Percentiles rank a stretch among this genome's conserved stretches.
phyloP scores from a whole-genome alignment of 1,140 invertebrate species.

The Drosophila auraria region DNA sequence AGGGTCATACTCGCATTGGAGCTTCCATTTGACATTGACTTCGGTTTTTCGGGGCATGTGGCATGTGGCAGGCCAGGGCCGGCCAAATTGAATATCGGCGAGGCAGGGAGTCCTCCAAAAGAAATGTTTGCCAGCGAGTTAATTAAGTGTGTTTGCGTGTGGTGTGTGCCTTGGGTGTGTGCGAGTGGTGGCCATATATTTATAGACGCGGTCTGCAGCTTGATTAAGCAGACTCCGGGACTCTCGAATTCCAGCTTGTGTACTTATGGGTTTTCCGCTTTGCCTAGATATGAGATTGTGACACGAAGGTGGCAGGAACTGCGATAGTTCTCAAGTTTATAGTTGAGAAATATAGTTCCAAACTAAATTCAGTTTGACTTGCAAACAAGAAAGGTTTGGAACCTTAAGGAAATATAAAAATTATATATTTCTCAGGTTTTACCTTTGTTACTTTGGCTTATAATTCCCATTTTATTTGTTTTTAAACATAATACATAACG shows the following conservation, averaged over 20 bases:
- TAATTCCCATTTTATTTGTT: neutral
- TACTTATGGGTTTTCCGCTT: constrained; percentile 2
- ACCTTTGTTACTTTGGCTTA: neutral
- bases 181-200: constrained; percentile 30
- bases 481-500: neutral
- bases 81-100: constrained; percentile 41
- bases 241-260: constrained; percentile 10
- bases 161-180: constrained; percentile 1
- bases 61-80: neutral
- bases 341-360: no score
- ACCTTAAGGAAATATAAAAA: no score
- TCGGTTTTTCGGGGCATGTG: constrained; percentile 12
- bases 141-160: constrained; percentile 47
- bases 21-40: constrained; percentile 50
- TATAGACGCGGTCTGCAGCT: constrained; percentile 53
- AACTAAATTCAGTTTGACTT: neutral
- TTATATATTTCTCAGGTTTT: no score
- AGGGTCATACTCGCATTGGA: constrained; percentile 23
- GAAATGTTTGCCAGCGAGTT: constrained; percentile 39
- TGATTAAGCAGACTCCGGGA: constrained; percentile 38
- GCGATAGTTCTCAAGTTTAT: neutral
- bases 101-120: neutral
- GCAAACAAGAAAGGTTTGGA: no score
- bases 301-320: neutral
- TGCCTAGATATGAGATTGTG: neutral